Base-by-base conservation (phyloP, 2,113 vertebrate species). In the Narcine bancroftii region DNA sequence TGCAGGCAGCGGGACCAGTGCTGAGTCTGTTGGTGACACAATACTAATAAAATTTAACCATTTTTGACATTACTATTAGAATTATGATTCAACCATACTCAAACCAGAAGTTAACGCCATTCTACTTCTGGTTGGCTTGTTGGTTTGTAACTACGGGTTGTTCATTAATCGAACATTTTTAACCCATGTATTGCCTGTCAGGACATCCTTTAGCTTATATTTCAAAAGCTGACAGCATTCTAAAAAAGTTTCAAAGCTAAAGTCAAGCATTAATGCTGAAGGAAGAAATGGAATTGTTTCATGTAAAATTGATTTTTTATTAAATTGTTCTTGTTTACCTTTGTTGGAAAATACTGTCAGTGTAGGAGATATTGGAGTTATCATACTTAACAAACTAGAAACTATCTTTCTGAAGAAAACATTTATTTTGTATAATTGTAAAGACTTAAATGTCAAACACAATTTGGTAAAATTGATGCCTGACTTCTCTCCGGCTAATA, bases 261-360 rank as follows among this genome's bases (percentile, higher is more conserved):
- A 69, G 26, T 24, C 36, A 47, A 29, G 65, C 36, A 39, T 89
- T 89, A n/a, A 21, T 69, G 42, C 7, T 9, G 1, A 91, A 91
- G 36, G 56, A 91, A 66, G 39, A 69, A 42, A 65, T 45, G 24
- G 87, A 42, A 69, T 91, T 66, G 81, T 19, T 45, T 91, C 36
- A 91, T 91, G 66, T 91, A 42, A 91, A 91, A 69, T 85, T 69
- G 87, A 47, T 66, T 69, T 39, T 89, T 69, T 26, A 66, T 89
- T 45, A 65, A 89, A 39, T 69, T 69, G 63, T 69, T 91, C 39
- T 69, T 45, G 45, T 63, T 91, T 69, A 65, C 9, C 7, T 39
- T 69, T 63, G 45, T 36, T 39, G 87, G 63, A 89, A 24, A 89
- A 6, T 36, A 36, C 53, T 60, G 36, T 83, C 42, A 13, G 63